Conservation (phyloP, 2,797 vertebrate genomes). For the Hephaestus fuliginosus region DNA sequence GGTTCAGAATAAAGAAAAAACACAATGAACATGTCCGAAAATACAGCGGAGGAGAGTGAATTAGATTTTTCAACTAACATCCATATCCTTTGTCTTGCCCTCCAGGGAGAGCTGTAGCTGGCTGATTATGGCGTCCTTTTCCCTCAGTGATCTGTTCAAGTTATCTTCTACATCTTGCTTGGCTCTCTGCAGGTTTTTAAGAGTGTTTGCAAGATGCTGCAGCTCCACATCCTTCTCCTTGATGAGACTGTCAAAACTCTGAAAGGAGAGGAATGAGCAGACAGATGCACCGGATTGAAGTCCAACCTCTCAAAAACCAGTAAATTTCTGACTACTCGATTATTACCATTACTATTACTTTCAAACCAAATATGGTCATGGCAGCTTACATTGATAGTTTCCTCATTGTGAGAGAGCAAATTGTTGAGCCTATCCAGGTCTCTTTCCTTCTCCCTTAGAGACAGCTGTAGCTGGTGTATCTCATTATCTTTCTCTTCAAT, state of each 20-base stretch:
- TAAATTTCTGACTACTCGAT: neutral
- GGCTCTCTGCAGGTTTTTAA: conserved; percentile 87
- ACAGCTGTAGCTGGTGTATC: conserved; percentile 86
- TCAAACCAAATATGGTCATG: neutral
- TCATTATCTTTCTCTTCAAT: conserved; percentile 90
- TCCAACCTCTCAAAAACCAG: neutral
- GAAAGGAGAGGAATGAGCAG: conserved; percentile 19
- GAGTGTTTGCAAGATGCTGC: conserved; percentile 87
- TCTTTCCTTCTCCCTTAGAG: conserved; percentile 86
- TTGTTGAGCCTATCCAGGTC: conserved; percentile 87
- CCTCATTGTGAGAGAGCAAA: conserved; percentile 82
- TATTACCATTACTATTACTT: too few species aligned
- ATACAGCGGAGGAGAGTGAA: neutral
- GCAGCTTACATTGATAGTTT: conserved; percentile 82
- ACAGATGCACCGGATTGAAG: neutral
- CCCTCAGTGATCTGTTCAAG: conserved; percentile 87
- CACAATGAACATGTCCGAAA: neutral
- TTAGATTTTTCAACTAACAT: conserved; percentile 80
- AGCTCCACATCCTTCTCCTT: conserved; percentile 91
- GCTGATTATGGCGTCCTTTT: conserved; percentile 87
- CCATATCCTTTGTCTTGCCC: conserved; percentile 87
- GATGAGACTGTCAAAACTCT: conserved; percentile 89
- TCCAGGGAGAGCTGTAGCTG: conserved; percentile 87
- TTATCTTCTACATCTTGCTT: conserved; percentile 89
- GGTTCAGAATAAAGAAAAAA: neutral